Conservation (phyloP, 2,888 invertebrate genomes). For the Tetragnatha montana region DNA sequence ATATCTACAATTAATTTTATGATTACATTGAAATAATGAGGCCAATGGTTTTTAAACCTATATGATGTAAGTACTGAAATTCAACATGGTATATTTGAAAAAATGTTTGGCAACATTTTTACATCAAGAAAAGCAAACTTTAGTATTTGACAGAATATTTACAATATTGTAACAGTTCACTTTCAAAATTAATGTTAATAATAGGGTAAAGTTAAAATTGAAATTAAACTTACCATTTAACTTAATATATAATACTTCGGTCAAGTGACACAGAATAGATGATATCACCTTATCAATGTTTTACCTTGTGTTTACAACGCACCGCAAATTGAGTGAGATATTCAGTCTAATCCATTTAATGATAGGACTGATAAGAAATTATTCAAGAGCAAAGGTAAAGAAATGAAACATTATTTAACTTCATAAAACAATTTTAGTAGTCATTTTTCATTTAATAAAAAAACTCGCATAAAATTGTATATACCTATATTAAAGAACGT, state of each 20-base stretch:
- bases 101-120: too few relatives aligned
- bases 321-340: neutral
- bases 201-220: neutral
- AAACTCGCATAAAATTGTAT: neutral
- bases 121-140: too few relatives aligned
- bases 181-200: too few relatives aligned
- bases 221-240: neutral
- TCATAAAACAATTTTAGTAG: neutral
- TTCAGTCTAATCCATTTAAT: neutral
- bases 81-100: too few relatives aligned
- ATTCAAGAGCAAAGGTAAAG: slow-evolving; percentile 25
- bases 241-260: neutral
- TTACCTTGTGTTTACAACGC: neutral
- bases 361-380: slow-evolving; percentile 26
- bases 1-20: too few relatives aligned
- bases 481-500: too few relatives aligned
- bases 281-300: slow-evolving; percentile 24
- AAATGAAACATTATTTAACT: neutral
- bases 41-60: too few relatives aligned
- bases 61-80: too few relatives aligned
- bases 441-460: neutral
- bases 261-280: slow-evolving; percentile 12
- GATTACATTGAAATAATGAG: too few relatives aligned
- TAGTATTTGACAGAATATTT: too few relatives aligned
- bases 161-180: too few relatives aligned